Conservation (phyloP, 2,888 invertebrate genomes). For the Catocala sponsa region DNA sequence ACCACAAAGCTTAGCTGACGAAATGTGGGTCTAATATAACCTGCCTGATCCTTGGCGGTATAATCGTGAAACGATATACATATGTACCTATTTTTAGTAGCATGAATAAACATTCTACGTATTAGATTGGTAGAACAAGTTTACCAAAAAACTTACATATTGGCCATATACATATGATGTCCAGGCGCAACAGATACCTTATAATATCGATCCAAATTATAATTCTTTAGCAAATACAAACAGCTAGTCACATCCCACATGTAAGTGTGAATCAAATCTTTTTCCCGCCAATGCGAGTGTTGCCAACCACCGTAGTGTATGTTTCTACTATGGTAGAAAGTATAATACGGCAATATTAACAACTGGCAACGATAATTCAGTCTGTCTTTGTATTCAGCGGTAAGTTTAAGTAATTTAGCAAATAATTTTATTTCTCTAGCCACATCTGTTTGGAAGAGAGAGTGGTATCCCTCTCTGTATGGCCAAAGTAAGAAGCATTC, state of each 20-base stretch:
- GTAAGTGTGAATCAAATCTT: slow-evolving; percentile 84
- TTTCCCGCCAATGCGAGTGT: slow-evolving; percentile 55
- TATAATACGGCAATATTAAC: slow-evolving; percentile 84
- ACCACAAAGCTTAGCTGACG: too few species aligned
- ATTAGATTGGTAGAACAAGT: too few species aligned
- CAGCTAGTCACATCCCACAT: slow-evolving; percentile 90
- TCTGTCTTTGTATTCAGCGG: slow-evolving; percentile 89
- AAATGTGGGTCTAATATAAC: too few species aligned
- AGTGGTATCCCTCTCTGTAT: slow-evolving; percentile 88
- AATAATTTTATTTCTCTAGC: slow-evolving; percentile 88
- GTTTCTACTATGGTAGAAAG: slow-evolving; percentile 47
- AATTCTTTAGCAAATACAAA: slow-evolving; percentile 88
- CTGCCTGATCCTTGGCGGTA: too few species aligned
- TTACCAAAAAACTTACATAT: slow-evolving; percentile 82
- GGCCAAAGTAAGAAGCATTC: slow-evolving; percentile 90
- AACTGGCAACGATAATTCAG: slow-evolving; percentile 83
- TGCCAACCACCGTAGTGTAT: slow-evolving; percentile 53
- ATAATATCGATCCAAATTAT: slow-evolving; percentile 88
- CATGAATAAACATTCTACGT: too few species aligned
- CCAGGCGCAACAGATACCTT: slow-evolving; percentile 90
- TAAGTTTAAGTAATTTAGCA: slow-evolving; percentile 89
- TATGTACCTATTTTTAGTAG: too few species aligned
- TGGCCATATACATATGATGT: slow-evolving; percentile 89
- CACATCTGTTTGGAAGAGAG: slow-evolving; percentile 88
- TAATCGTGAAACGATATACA: too few species aligned